A percentile compares a stretch with the other conserved stretches of the same genome.
These are phyloP conservation scores for Trachymyrmex cornetzi DNA, from an alignment of 1,140 invertebrate genomes.

Conservation along the genomic window DNA sequence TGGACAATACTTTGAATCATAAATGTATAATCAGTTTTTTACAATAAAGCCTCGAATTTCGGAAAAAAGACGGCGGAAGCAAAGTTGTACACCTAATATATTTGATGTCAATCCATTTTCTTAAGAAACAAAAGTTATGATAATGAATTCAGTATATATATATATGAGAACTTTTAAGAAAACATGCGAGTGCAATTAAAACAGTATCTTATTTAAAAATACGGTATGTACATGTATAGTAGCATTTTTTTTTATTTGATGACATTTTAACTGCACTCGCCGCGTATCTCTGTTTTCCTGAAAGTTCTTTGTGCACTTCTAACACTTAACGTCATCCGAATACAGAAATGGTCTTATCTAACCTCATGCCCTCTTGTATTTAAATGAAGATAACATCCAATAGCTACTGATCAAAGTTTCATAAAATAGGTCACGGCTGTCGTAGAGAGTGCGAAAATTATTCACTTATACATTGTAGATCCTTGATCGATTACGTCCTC, in stretches of 20 bases:
- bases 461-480: neutral
- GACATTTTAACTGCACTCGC: neutral
- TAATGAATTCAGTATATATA: neutral
- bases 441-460: constrained; percentile 48
- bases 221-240: neutral
- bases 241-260: neutral
- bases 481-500: neutral
- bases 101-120: neutral
- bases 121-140: neutral
- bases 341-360: constrained; percentile 75
- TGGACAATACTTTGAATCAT: no score
- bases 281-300: constrained; percentile 36
- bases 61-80: no score
- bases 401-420: constrained; percentile 73
- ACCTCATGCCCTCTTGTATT: constrained; percentile 73
- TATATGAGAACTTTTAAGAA: neutral
- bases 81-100: no score
- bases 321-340: constrained; percentile 46
- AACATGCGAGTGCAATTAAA: neutral
- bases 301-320: constrained; percentile 27
- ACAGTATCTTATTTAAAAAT: neutral
- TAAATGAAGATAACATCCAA: constrained; percentile 73
- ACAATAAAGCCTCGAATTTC: no score
- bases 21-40: no score
- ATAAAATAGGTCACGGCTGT: constrained; percentile 72